A percentile compares a stretch with the other conserved stretches of the same genome.
Conservation (phyloP, 1,140 invertebrate species). For the Drosophila dunni region DNA sequence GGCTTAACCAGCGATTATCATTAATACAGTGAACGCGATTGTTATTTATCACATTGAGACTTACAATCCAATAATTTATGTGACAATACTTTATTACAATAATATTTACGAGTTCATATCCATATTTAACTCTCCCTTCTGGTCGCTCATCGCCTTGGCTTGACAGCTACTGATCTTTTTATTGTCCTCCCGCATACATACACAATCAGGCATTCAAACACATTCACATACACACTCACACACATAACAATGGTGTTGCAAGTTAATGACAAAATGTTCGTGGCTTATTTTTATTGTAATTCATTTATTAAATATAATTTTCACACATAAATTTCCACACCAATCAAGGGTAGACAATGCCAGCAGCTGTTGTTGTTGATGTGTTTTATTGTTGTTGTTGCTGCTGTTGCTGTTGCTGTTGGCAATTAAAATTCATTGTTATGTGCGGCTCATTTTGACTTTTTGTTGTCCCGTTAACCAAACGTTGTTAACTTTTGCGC, state of each 20-base stretch:
- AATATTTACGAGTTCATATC: constrained; percentile 39
- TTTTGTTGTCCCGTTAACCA: constrained; percentile 43
- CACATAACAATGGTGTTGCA: constrained; percentile 49
- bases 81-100: constrained; percentile 46
- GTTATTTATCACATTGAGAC: constrained; percentile 47
- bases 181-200: constrained; percentile 44
- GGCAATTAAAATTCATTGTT: constrained; percentile 82
- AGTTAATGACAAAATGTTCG: constrained; percentile 73
- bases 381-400: not conserved
- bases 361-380: constrained; percentile 12
- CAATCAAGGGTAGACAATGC: constrained; percentile 25
- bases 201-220: constrained; percentile 29
- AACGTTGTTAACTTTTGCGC: constrained; percentile 16
- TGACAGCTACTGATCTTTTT: constrained; percentile 72
- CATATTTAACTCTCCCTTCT: not conserved
- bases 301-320: constrained; percentile 82
- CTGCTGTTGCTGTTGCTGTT: constrained; percentile 13
- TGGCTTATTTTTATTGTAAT: constrained; percentile 62
- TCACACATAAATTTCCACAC: constrained; percentile 63
- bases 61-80: constrained; percentile 50
- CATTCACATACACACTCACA: constrained; percentile 15
- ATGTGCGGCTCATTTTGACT: constrained; percentile 69
- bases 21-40: constrained; percentile 29
- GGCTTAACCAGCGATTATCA: constrained; percentile 16
- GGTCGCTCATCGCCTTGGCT: constrained; percentile 23